Evolutionary conservation across 2,797 vertebrate genomes (phyloP), one percentile per base, ranked within the genome.

Genomic region (Chelonia mydas): DNA sequence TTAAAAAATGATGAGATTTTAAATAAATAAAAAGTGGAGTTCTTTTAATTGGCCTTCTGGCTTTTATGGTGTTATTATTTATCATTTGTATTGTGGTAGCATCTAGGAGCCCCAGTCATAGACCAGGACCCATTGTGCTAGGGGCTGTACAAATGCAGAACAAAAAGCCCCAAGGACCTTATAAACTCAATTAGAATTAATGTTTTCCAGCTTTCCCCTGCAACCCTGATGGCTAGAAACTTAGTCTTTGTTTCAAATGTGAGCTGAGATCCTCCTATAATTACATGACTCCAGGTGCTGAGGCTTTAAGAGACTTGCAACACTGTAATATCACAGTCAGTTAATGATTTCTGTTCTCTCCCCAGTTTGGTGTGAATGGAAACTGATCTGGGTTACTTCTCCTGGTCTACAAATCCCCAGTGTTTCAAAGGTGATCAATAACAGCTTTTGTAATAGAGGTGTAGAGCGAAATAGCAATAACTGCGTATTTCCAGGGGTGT

Each of bases 401-500:
- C n/a, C 53, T 55, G 61, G 41, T 50, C 83, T 81, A 92, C 86
- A 87, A 90, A 86, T 49, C 49, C 21, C 47, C 47, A 45, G 28
- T 86, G 51, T 65, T 81, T 11, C 61, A 80, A 84, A 41, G 11
- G 78, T 9, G 72, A 90, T 77, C 68, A 94, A 49, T 51, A 93
- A 84, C 37, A 13, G 41, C 80, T 93, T 84, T 45, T 53, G 33
- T 50, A 33, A 80, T 80, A 86, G 77, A 85, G 11, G 23, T 47
- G 7, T 50, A 84, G 77, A 50, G 84, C 87, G 77, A 91, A 95
- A 86, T 15, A 90, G 84, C 83, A 84, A 50, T 79, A 76, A 45
- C 88, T 51, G 51, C 88, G 88, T 65, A 82, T 83, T 94, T 93
- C 93, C 88, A 84, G 94, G 86, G 5, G 12, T 16, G 59, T 79